Conservation (phyloP, 2,888 invertebrate genomes). For the Metopia argyrocephala region DNA sequence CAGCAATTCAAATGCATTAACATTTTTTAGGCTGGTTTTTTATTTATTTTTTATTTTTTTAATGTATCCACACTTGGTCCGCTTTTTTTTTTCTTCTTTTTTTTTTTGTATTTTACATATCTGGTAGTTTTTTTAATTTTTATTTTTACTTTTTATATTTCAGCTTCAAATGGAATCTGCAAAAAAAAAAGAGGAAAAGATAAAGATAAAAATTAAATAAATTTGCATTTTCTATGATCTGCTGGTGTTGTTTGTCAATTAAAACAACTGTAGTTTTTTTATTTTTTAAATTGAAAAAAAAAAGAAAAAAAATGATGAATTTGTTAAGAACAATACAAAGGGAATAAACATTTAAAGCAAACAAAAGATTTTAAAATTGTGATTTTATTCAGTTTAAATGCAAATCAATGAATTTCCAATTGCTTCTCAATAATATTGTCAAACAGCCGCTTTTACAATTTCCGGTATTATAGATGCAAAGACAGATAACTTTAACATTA, state of each 20-base stretch:
- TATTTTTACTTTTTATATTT: neutral
- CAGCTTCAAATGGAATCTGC: constrained; percentile 38
- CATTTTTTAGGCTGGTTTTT: neutral
- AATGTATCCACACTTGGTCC: neutral
- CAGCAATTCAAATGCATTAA: constrained; percentile 50
- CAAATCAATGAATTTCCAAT: neutral
- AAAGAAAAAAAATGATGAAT: too few relatives aligned
- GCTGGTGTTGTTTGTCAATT: too few relatives aligned
- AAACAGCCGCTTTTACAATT: neutral
- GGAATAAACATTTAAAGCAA: neutral
- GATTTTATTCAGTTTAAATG: neutral
- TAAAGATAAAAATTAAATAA: constrained; percentile 35
- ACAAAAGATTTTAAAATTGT: neutral
- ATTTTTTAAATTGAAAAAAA: neutral
- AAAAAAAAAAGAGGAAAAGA: constrained; percentile 1
- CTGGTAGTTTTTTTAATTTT: constrained; percentile 23
- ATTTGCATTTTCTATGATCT: constrained; percentile 47
- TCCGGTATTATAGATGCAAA: neutral
- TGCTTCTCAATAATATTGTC: neutral
- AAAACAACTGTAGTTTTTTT: too few relatives aligned
- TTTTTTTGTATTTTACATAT: constrained; percentile 46
- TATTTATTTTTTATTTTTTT: neutral
- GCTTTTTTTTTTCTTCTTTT: too few relatives aligned
- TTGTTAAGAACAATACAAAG: too few relatives aligned
- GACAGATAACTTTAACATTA: neutral